A percentile compares a stretch with the other conserved stretches of the same genome.
Conservation (phyloP, 2,113 vertebrate genomes). For the Vulpes lagopus region DNA sequence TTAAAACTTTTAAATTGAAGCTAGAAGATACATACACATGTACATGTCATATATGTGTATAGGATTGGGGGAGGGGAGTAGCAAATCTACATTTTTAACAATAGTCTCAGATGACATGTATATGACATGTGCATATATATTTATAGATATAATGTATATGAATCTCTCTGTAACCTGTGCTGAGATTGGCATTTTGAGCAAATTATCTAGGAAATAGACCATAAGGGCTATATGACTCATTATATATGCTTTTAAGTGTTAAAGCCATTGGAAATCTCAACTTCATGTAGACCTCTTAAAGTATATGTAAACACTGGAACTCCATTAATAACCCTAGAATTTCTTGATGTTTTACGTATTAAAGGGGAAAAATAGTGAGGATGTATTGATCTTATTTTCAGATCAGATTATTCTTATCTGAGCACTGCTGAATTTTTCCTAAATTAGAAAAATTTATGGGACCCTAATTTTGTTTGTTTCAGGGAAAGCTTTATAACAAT, state of each 20-base stretch:
- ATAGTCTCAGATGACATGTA: too few relatives aligned
- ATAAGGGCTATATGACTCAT: background rate
- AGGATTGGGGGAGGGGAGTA: too few relatives aligned
- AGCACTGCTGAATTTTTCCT: background rate
- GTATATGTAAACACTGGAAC: background rate
- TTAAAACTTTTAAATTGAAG: slow-evolving; percentile 40
- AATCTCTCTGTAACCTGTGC: slow-evolving; percentile 6
- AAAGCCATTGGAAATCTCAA: slow-evolving; percentile 17
- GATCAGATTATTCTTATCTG: background rate
- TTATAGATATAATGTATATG: background rate
- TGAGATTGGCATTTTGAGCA: slow-evolving; percentile 44
- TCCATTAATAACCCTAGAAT: background rate
- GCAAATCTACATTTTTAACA: too few relatives aligned
- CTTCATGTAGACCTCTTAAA: slow-evolving; percentile 54
- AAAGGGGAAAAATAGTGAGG: background rate
- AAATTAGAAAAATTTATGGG: background rate
- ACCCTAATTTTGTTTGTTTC: background rate
- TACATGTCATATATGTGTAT: background rate
- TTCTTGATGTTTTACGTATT: slow-evolving; percentile 25
- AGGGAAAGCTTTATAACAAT: background rate
- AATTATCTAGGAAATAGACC: background rate
- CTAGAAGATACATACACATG: background rate
- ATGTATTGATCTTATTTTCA: slow-evolving; percentile 58
- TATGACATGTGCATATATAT: background rate
- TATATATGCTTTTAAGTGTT: background rate